Evolutionary conservation across 2,888 invertebrate genomes (phyloP), one percentile per base, ranked within the genome.

Genomic region (Choristoneura rosaceana): DNA sequence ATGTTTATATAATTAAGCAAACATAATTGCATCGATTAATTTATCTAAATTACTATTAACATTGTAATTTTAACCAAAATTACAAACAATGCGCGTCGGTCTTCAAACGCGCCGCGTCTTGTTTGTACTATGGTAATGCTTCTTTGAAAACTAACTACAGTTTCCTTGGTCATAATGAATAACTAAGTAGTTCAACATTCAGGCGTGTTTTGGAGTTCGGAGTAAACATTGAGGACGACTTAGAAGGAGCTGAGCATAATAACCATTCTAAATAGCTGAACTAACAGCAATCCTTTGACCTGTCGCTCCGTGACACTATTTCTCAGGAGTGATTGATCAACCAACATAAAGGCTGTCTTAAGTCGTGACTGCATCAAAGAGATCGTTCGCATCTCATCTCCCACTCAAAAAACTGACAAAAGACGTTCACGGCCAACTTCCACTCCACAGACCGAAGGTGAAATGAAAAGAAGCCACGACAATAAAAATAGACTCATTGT

Each of bases 401-500:
- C 75, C 76, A 77, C 76, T 70, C 75, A 60, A 60, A 78, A 73
- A 73, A 79, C 78, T 80, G 74, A 81, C 74, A 79, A 78, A 74
- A 75, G 77, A 80, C 79, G 75, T 77, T 75, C 75, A 80, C 78
- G 75, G 78, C 75, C 75, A 76, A 76, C 79, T 80, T 82, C 80
- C 69, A 74, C 81, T 82, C 80, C 69, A 74, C 4, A 0, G 75
- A 59, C 12, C 55, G 41, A 47, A 79, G 75, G 79, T 73, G 77
- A 77, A 65, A 67, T 83, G 81, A 82, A 87, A 83, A 81, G 84
- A 87, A 87, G 88, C 93, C 93, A 85, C 91, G 82, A 90, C 90
- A 90, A 90, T 90, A 85, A 88, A 87, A 93, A 92, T 90, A 92
- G 76, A 77, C 77, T 80, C 91, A 91, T 89, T 92, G 79, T 70